Percentiles rank a stretch among this genome's conserved stretches.
Conservation (phyloP, 2,888 invertebrate species). For the Galerucella nymphaeae region DNA sequence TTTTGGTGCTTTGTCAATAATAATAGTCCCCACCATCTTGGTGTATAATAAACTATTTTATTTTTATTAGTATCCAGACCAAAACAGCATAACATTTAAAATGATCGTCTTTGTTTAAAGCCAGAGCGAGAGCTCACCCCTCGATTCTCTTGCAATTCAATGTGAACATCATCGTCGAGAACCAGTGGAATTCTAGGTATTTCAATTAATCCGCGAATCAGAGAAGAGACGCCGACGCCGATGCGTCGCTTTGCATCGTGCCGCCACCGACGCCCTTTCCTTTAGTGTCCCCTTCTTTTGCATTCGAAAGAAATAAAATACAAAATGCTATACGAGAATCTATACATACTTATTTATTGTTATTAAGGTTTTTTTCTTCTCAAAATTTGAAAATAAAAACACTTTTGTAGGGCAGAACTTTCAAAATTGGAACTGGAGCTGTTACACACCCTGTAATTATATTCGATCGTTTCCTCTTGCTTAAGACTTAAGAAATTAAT, state of each 20-base stretch:
- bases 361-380: too few species aligned
- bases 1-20: too few species aligned
- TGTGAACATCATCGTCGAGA: slow-evolving; percentile 53
- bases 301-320: not conserved
- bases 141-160: slow-evolving; percentile 2
- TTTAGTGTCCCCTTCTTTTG: not conserved
- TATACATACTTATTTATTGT: too few species aligned
- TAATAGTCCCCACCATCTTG: too few species aligned
- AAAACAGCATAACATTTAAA: slow-evolving; percentile 8
- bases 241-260: slow-evolving; percentile 48
- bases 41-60: not conserved
- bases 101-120: slow-evolving; percentile 21
- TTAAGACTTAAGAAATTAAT: slow-evolving; percentile 43
- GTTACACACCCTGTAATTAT: slow-evolving; percentile 2
- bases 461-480: not conserved
- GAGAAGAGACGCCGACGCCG: slow-evolving; percentile 58
- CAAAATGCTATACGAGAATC: too few species aligned
- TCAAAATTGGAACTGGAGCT: too few species aligned
- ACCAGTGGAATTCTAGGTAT: slow-evolving; percentile 65
- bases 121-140: not conserved
- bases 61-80: not conserved
- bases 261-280: slow-evolving; percentile 27
- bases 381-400: too few species aligned
- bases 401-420: too few species aligned
- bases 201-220: slow-evolving; percentile 67